Conservation (phyloP, 2,113 vertebrate species). For the Corythoichthys haematopterus region DNA sequence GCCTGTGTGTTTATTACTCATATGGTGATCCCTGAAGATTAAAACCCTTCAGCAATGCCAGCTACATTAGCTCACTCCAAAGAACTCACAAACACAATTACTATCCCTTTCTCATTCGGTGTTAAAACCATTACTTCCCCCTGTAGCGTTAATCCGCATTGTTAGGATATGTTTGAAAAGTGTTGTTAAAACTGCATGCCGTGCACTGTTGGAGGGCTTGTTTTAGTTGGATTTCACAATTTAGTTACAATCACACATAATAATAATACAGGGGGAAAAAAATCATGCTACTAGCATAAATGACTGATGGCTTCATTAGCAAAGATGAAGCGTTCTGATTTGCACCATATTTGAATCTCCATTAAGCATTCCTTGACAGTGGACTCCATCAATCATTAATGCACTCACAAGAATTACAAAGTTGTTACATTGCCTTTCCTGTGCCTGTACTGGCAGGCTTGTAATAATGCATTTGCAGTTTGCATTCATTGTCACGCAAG, state of each 20-base stretch:
- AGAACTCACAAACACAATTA: not conserved
- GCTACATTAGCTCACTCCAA: not conserved
- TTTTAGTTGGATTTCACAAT: not conserved
- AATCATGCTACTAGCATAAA: not conserved
- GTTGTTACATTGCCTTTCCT: not conserved
- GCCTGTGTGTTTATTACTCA: not conserved
- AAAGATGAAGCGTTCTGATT: not conserved
- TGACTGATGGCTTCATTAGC: not conserved
- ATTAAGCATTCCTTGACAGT: not conserved
- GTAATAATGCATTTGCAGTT: not conserved
- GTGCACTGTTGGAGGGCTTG: not conserved
- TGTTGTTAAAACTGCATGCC: not conserved
- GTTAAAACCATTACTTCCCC: not conserved
- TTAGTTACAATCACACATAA: not conserved
- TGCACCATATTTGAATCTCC: not conserved
- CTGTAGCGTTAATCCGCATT: not conserved
- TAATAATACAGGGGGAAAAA: not conserved
- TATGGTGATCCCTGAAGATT: not conserved
- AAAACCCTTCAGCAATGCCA: not conserved
- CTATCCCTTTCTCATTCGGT: not conserved
- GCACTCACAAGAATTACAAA: not conserved
- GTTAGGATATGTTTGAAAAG: not conserved
- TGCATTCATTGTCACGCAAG: not conserved
- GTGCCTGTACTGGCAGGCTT: conserved; percentile 2
- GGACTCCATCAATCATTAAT: not conserved